Base-by-base conservation (phyloP, 2,113 vertebrate species). In the Rhagologus leucostigma region DNA sequence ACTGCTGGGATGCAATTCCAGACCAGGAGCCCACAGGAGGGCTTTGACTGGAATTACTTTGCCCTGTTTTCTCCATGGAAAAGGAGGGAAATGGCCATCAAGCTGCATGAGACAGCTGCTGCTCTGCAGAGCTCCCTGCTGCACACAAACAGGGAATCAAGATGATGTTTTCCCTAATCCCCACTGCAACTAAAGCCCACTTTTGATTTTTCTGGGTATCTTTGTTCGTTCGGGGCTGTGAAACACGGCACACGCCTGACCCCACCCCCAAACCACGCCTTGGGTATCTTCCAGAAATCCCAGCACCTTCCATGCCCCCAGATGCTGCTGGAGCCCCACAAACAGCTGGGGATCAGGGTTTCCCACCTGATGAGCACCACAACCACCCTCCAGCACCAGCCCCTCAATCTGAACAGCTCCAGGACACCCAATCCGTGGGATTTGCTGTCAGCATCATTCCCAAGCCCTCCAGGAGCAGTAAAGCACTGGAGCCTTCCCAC, bases 231-330 rank as follows among this genome's bases (percentile, higher is more conserved):
- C 84, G 29, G 42, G 41, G 41, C 65, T 71, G 39, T 63, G 29
- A 22, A 75, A 32, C 27, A 7, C 29, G 13, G 20, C 60, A 37
- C n/a, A 39, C 2, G 52, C 30, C 47, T 4, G 4, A 77, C 2
- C 23, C 17, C 27, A 41, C 3, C 23, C 15, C n/a, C 47, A 44
- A 52, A 57, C 19, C 42, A 26, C 0, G 4, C 2, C 3, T 27
- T 11, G 52, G 30, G 49, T 5, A 10, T 46, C 20, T 52, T 39
- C 21, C n/a, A 60, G 30, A 59, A 59, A 68, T 30, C n/a, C 46
- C 57, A 85, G 78, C 62, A 49, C 44, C 12, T 24, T 23, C 33
- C 3, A 2, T 1, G 78, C 50, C 42, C 46, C 17, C 70, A 68
- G 59, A 12, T 6, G n/a, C 46, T 70, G 64, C 59, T 30, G 22